Base-by-base conservation (phyloP, 2,113 vertebrate species). In the Helogale parvula region DNA sequence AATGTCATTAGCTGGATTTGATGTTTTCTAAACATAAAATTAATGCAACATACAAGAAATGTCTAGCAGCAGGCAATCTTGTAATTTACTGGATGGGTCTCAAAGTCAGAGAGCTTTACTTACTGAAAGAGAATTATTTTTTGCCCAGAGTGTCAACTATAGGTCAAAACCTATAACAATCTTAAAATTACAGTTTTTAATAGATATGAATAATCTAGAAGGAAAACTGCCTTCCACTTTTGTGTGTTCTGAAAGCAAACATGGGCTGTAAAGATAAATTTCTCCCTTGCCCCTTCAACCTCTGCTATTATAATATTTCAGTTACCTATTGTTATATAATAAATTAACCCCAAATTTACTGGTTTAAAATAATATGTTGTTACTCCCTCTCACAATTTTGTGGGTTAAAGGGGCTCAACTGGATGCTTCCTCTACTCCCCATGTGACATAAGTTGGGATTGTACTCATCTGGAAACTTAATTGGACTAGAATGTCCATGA, bases 31-130 rank as follows among this genome's bases (percentile, higher is more conserved):
- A 99, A 88, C 99, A 99, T 97, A 99, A 99, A 81, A 98, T 99
- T 94, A 99, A 99, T 45, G 98, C 99, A 84, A 98, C 98, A 66
- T 99, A 99, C 98, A 98, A 98, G 92, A 99, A 99, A 98, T 99
- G 99, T 98, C 98, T 99, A 29, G 63, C 97, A 77, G 98, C 97
- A 35, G 99, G 99, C 88, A 98, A 98, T 71, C 98, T 99, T 98
- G 99, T 99, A 98, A 99, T 99, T 60, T 98, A 99, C 98, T 99
- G 99, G 95, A 99, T 99, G 99, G 99, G 98, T 93, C 99, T 99
- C 97, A 99, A 99, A 97, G 99, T 99, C 96, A 99, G 98, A 98
- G 99, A 99, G 96, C 99, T 99, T 9, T 99, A 99, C 97, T 98
- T 99, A 99, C 97, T 98, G 99, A 71, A 99, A 99, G 35, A 94